Percentiles rank a stretch among this genome's conserved stretches.
Conservation (phyloP, 2,113 vertebrate genomes). For the Corythornis cristatus region DNA sequence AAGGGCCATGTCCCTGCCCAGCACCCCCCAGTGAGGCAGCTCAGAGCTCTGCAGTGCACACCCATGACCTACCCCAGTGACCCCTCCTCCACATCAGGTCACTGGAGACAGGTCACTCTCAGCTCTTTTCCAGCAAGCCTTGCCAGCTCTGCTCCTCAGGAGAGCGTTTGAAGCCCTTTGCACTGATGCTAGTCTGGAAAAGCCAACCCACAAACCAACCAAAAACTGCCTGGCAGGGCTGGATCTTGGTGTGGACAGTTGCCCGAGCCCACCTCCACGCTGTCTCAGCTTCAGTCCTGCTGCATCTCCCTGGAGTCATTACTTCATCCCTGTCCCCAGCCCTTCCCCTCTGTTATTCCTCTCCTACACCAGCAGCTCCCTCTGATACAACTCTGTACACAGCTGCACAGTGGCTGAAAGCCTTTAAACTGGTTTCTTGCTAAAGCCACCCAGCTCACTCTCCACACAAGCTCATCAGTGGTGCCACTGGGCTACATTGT, state of each 20-base stretch:
- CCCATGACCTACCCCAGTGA: accelerated
- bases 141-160: not conserved
- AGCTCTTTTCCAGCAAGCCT: not conserved
- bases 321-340: not conserved
- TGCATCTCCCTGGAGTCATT: not conserved
- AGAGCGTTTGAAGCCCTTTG: not conserved
- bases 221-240: not conserved
- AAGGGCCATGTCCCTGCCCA: not conserved
- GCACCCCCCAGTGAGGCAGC: not conserved
- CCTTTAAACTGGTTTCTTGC: not conserved
- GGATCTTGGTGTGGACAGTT: not conserved
- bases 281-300: not conserved
- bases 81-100: not conserved
- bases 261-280: not conserved
- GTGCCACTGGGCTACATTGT: not conserved
- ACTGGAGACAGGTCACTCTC: accelerated
- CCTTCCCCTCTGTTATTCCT: not conserved
- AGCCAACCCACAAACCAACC: not conserved
- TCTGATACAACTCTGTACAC: not conserved
- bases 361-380: not conserved
- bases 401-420: not conserved
- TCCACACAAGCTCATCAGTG: not conserved
- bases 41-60: not conserved
- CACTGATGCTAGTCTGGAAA: not conserved
- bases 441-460: not conserved